These are phyloP conservation scores for Chondrilla cf. caribensis DNA, from an alignment of 37 sponge, comb jelly and placozoan species.

Conservation along the genomic window DNA sequence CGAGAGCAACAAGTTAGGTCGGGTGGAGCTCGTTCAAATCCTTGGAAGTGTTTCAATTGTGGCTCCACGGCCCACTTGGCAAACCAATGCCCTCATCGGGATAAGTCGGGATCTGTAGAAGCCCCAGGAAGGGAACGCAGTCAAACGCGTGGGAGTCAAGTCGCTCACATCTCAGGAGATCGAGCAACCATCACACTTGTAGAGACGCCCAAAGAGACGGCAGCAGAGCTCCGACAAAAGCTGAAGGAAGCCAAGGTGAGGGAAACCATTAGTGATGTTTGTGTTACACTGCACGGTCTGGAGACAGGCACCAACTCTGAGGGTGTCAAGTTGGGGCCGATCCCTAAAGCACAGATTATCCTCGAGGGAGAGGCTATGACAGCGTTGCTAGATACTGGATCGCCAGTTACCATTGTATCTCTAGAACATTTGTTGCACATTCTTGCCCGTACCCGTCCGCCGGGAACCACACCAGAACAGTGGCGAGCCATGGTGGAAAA, in stretches of 20 bases:
- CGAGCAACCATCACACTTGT: neutral
- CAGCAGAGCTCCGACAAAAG: too few relatives aligned
- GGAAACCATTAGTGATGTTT: neutral
- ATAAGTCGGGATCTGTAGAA: neutral
- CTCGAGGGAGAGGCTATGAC: slow-evolving; percentile 24
- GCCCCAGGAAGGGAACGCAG: neutral
- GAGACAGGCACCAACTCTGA: neutral
- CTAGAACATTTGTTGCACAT: neutral
- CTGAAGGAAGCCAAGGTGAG: neutral
- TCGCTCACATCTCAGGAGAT: neutral
- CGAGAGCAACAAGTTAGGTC: too few relatives aligned
- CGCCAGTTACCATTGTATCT: slow-evolving; percentile 39
- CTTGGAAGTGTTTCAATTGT: too few relatives aligned
- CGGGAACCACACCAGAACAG: neutral
- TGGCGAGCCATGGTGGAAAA: neutral
- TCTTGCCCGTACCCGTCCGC: neutral
- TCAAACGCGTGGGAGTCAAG: too few relatives aligned
- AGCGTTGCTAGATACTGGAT: slow-evolving; percentile 55
- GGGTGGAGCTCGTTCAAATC: too few relatives aligned
- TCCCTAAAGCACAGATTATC: neutral
- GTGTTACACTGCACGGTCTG: neutral
- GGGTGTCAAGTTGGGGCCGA: slow-evolving; percentile 27
- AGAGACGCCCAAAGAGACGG: too few relatives aligned
- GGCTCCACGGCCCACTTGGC: neutral
- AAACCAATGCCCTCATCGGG: neutral